Base-by-base conservation (phyloP, 2,113 vertebrate genomes). In the Pristiophorus japonicus region DNA sequence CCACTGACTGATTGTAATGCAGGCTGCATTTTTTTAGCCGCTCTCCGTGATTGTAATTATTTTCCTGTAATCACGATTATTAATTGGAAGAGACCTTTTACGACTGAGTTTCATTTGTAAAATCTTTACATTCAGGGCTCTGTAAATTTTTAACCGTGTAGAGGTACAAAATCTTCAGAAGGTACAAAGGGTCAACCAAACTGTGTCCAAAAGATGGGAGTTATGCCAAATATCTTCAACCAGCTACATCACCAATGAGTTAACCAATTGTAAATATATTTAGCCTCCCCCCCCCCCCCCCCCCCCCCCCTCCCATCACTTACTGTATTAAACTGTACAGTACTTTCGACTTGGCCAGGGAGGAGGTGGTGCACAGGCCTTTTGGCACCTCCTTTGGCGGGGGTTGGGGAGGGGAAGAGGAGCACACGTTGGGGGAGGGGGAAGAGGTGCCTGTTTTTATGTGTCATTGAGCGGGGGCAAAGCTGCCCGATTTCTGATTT, bases 111-210 rank as follows among this genome's bases (percentile, higher is more conserved):
- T 90, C 34, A 90, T 6, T 45, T 45, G 20, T 47, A 85, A 85
- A 47, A 16, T 24, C 27, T 88, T 88, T 55, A 34, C 47, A 10
- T 38, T 65, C 34, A 34, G 59, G 18, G 34, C 34, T 63, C 88
- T 92, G 88, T 92, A 92, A 92, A 92, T 92, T 38, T 63, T 92
- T 92, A 92, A 63, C 88, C 34, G 12, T 65, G 88, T 38, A 38
- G 14, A 65, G 34, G 34, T 38, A 92, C 88, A 38, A 92, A 38
- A 65, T 92, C 62, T 63, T 62, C 34, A n/a, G 30, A 20, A 65
- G 55, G 88, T 38, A 92, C 88, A 92, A 38, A 92, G 59, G 88
- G 88, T 92, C 88, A 88, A 88, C 47, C 47, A 92, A 65, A 63
- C 59, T 92, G 34, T 92, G 55, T n/a, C 11, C 27, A 22, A 34